These are phyloP conservation scores for Cryptocephalus moraei DNA, from an alignment of 2,888 invertebrate species.

Conservation along the genomic window DNA sequence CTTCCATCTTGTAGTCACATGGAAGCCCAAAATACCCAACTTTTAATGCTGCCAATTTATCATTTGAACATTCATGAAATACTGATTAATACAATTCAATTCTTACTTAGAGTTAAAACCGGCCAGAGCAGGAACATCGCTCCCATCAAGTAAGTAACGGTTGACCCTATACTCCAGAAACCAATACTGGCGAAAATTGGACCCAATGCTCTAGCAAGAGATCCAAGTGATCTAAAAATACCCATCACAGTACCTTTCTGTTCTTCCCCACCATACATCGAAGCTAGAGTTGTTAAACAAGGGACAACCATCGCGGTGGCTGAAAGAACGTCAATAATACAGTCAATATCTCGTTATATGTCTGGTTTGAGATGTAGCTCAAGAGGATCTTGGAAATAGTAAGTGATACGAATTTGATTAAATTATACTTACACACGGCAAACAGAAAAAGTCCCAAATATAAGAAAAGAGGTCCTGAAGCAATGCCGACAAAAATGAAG, in stretches of 20 bases:
- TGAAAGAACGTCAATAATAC: slow-evolving; percentile 28
- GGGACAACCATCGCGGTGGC: slow-evolving; percentile 92
- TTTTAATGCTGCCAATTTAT: no score
- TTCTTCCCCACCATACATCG: slow-evolving; percentile 65
- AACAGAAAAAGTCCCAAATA: slow-evolving; percentile 80
- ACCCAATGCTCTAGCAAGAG: slow-evolving; percentile 85
- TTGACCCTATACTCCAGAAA: slow-evolving; percentile 87
- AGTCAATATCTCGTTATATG: no score
- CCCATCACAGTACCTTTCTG: slow-evolving; percentile 92
- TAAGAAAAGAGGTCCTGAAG: slow-evolving; percentile 50
- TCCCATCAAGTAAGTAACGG: slow-evolving; percentile 71
- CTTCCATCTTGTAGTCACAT: no score
- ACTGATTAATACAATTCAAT: no score
- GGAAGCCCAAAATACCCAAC: no score
- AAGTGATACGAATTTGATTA: neutral
- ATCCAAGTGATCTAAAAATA: slow-evolving; percentile 87
- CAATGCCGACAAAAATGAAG: slow-evolving; percentile 74
- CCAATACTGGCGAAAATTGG: slow-evolving; percentile 81
- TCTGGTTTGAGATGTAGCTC: no score
- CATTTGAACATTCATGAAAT: no score
- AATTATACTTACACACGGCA: slow-evolving; percentile 72
- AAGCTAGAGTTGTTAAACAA: slow-evolving; percentile 88
- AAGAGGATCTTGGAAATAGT: no score
- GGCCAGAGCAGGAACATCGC: slow-evolving; percentile 68
- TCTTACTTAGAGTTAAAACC: slow-evolving; percentile 42